Base-by-base conservation (phyloP, 35 echinoderm and acorn worm species). In the Apostichopus californicus region DNA sequence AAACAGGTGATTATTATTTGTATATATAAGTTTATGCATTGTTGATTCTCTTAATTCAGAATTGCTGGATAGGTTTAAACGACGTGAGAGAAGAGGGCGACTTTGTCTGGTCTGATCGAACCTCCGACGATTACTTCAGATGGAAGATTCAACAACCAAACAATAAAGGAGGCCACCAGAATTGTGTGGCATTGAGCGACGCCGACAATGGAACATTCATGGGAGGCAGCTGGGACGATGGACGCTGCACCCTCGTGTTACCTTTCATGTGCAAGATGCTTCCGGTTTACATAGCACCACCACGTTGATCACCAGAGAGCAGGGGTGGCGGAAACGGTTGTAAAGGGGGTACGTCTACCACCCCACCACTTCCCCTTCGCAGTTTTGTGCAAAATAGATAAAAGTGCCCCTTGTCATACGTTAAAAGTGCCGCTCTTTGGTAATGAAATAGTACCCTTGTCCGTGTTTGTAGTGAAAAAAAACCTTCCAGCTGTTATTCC, bases 231-330 rank as follows among this genome's bases (percentile, higher is more conserved):
- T 83, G 80, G 80, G 80, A 83, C 55, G 80, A 83, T 83, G 80
- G 80, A 53, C 55, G 17, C 25, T 83, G 80, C 52, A 8, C 6
- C 5, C 80, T 83, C 9, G 17, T 56, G 80, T 83, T 83, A 83
- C 80, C 80, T 0, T 83, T 83, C 53, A 83, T 83, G 9, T 83
- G 80, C n/a, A 83, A 83, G 55, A 83, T 83, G 80, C 17, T 56
- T 55, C 46, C 80, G 8, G 15, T 56, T 55, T 12, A 83, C 55
- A 7, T 83, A 55, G 25, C 17, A 15, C 24, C 14, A 81, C 52
- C 64, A 46, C 34, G 34, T 46, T 46, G 34, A 46, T 46, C 3
- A 46, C 34, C 34, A 46, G 34, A 46, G 34, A 46, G 34, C 34
- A 46, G 34, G 34, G 34, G 34, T 46, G 34, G 34, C 34, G 34